Evolutionary conservation across 1,140 invertebrate species (phyloP).

Genomic region (Orius insidiosus): DNA sequence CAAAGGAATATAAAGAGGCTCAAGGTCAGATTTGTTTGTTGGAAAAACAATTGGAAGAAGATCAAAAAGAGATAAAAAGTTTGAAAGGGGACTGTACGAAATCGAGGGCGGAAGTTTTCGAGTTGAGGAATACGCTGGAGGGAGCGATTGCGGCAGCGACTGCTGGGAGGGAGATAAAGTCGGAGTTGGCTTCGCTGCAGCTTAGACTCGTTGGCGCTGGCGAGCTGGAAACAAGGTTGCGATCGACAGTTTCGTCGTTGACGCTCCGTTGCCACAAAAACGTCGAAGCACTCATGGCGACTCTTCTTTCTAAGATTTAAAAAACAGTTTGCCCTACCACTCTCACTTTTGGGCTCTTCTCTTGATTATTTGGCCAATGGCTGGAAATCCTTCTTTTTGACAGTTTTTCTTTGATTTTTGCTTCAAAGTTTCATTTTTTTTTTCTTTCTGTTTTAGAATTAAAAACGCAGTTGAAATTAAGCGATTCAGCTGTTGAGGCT

Average conservation of each 20-base stretch:
- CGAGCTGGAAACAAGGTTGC: conserved; percentile 5
- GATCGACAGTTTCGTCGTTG: not conserved
- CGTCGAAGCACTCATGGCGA: conserved; percentile 1
- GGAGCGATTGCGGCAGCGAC: not conserved
- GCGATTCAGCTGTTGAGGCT: no score
- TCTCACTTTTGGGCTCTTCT: no score
- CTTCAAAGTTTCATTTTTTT: no score
- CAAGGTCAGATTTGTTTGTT: not conserved
- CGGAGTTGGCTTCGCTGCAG: conserved; percentile 8
- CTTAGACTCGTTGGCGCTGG: conserved; percentile 1
- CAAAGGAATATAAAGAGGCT: no score
- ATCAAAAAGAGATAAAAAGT: not conserved
- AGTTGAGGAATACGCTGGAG: conserved; percentile 7
- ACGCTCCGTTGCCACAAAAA: conserved; percentile 5
- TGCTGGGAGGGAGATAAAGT: not conserved
- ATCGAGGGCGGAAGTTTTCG: conserved; percentile 2
- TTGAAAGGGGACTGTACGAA: not conserved
- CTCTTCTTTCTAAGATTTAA: no score
- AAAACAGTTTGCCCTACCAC: no score
- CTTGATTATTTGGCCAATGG: no score
- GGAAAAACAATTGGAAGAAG: conserved; percentile 3
- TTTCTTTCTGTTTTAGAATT: no score
- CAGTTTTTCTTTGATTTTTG: no score
- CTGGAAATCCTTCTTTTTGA: no score
- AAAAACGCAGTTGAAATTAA: no score